Conservation (phyloP, 1,140 invertebrate species). For the Cephus cinctus region DNA sequence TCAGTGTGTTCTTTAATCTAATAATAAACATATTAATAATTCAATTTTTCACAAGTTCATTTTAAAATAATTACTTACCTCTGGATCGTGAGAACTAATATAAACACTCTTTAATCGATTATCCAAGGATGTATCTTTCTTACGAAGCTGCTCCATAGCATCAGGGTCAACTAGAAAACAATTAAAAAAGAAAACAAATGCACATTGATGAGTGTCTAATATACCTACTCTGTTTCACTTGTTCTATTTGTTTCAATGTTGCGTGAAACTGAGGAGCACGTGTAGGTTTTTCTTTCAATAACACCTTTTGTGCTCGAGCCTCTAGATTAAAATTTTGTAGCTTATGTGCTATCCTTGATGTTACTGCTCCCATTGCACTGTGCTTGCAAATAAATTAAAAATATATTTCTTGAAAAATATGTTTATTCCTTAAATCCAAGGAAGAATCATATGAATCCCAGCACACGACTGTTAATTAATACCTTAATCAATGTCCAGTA, state of each 20-base stretch:
- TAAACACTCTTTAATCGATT: constrained; percentile 67
- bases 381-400: too few species aligned
- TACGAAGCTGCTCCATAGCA: constrained; percentile 58
- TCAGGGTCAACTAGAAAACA: constrained; percentile 59
- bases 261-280: constrained; percentile 64
- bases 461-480: too few species aligned
- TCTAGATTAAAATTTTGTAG: constrained; percentile 68
- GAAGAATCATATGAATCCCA: too few species aligned
- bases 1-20: constrained; percentile 8
- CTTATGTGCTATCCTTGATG: constrained; percentile 53
- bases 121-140: constrained; percentile 62
- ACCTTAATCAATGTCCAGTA: too few species aligned
- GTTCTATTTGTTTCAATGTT: constrained; percentile 61
- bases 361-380: constrained; percentile 62
- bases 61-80: constrained; percentile 34
- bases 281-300: constrained; percentile 66
- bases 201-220: constrained; percentile 7
- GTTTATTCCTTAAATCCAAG: too few species aligned
- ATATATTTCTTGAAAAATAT: too few species aligned
- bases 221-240: constrained; percentile 59
- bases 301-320: constrained; percentile 66
- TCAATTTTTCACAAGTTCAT: neutral
- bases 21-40: constrained; percentile 8
- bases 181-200: constrained; percentile 7
- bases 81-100: constrained; percentile 61